Evolutionary conservation across 2,888 invertebrate genomes (phyloP).

Genomic region (Lottia gigantea): DNA sequence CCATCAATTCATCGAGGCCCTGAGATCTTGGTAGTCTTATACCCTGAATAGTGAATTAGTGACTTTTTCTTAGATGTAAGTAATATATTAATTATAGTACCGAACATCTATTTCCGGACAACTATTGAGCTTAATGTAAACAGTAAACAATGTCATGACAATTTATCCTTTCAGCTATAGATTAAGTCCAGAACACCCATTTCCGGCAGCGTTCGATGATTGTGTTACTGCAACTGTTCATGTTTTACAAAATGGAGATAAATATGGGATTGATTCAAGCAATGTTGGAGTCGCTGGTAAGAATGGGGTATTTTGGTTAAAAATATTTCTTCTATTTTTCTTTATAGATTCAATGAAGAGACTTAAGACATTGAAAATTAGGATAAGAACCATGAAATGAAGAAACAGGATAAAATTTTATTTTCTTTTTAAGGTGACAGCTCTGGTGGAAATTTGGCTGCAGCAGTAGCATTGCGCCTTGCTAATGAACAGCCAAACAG

Average conservation of each 20-base stretch:
- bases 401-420: background rate
- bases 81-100: no score
- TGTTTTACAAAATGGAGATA: constrained; percentile 51
- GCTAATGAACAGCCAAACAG: constrained; percentile 29
- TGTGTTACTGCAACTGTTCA: constrained; percentile 61
- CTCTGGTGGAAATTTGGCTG: constrained; percentile 49
- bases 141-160: no score
- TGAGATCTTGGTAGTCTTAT: no score
- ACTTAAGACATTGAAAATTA: no score
- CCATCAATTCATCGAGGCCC: no score
- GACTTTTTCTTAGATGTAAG: no score
- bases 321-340: no score
- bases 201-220: constrained; percentile 66
- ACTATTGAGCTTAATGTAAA: no score
- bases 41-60: no score
- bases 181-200: constrained; percentile 66
- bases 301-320: background rate
- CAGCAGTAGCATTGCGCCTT: constrained; percentile 40
- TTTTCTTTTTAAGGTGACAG: constrained; percentile 41
- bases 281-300: constrained; percentile 51
- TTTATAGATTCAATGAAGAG: no score
- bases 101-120: no score
- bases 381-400: no score
- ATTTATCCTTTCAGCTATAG: constrained; percentile 53
- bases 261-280: constrained; percentile 42